Conservation (phyloP, 2,797 vertebrate species). For the Gallirallus australis region DNA sequence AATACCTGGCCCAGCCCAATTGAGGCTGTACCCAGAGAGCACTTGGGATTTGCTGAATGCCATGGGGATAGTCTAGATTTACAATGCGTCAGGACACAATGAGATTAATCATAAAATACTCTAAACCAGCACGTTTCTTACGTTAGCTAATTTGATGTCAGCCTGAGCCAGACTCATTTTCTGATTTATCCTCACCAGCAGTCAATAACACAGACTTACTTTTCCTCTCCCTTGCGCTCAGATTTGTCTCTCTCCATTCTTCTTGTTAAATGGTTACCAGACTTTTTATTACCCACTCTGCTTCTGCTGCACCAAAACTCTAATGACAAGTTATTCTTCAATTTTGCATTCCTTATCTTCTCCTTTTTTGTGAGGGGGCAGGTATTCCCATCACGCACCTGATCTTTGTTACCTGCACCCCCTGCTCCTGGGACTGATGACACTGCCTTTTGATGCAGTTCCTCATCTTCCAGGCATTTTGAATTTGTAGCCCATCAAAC, state of each 20-base stretch:
- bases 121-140: not conserved
- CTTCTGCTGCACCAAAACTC: not conserved
- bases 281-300: not conserved
- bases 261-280: not conserved
- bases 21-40: not conserved
- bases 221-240: not conserved
- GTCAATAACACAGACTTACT: not conserved
- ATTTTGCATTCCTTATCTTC: not conserved
- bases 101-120: not conserved
- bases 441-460: not conserved
- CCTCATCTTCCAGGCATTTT: not conserved
- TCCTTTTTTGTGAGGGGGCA: not conserved
- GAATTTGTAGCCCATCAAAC: no score
- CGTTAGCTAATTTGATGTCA: not conserved
- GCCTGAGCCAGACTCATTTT: not conserved
- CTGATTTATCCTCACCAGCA: not conserved
- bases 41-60: not conserved
- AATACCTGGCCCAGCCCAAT: not conserved
- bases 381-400: not conserved
- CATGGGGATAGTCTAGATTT: not conserved
- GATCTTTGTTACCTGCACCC: accelerated
- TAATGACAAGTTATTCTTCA: not conserved
- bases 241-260: not conserved
- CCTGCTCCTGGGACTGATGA: not conserved
- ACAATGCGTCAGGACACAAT: not conserved